These are phyloP conservation scores for Ylistrum balloti DNA, from an alignment of 1,140 invertebrate species.

Conservation along the genomic window DNA sequence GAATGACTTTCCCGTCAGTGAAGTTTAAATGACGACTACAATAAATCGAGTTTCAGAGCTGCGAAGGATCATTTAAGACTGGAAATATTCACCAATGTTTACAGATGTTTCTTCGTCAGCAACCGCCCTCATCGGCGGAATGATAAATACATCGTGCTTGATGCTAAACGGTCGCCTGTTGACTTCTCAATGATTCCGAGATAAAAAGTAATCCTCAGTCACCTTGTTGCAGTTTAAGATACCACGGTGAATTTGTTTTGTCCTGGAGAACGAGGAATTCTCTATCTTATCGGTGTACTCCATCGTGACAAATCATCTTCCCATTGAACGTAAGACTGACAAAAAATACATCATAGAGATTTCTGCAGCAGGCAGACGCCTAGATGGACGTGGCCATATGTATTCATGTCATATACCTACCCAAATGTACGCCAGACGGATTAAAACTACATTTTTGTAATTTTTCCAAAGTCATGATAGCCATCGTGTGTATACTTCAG, in stretches of 20 bases:
- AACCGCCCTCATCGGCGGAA: slow-evolving; percentile 36
- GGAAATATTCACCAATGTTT: slow-evolving; percentile 17
- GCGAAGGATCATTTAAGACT: slow-evolving; percentile 25
- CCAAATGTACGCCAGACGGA: background rate
- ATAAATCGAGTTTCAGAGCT: slow-evolving; percentile 34
- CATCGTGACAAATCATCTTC: slow-evolving; percentile 26
- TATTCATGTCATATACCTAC: slow-evolving; percentile 19
- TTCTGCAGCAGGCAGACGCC: slow-evolving; percentile 11
- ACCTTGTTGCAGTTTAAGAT: slow-evolving; percentile 33
- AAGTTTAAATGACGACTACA: slow-evolving; percentile 19
- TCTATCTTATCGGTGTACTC: background rate
- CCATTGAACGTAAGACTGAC: background rate
- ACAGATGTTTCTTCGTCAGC: background rate
- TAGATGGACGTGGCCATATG: background rate
- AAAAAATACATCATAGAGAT: slow-evolving; percentile 21
- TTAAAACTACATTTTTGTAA: background rate
- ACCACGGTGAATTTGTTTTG: slow-evolving; percentile 38
- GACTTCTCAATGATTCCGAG: slow-evolving; percentile 37
- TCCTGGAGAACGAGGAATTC: background rate
- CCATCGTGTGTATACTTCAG: background rate
- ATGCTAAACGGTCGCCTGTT: slow-evolving; percentile 37
- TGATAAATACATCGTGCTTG: slow-evolving; percentile 38
- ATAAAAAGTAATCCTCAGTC: slow-evolving; percentile 39
- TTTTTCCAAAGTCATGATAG: slow-evolving; percentile 3
- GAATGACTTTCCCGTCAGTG: background rate